Percentiles rank a stretch among this genome's conserved stretches.
These are phyloP conservation scores for Drosophila nebulosa DNA, from an alignment of 1,140 invertebrate species.

Conservation along the genomic window DNA sequence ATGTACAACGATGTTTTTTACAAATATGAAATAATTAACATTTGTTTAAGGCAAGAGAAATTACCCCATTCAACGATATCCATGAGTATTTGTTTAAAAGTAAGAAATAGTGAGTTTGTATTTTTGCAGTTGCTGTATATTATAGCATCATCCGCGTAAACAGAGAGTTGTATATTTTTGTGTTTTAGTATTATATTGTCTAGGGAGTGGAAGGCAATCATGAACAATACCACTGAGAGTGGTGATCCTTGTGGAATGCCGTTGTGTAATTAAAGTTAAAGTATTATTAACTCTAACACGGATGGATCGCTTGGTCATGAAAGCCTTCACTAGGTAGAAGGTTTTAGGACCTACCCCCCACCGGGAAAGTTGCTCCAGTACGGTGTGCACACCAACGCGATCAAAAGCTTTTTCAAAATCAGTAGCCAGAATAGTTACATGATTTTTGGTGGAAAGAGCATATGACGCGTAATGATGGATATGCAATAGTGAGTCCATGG, in stretches of 20 bases:
- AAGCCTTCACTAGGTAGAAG: conserved; percentile 4
- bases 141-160: conserved; percentile 20
- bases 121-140: conserved; percentile 20
- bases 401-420: not conserved
- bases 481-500: no score
- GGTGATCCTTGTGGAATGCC: not conserved
- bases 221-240: conserved; percentile 19
- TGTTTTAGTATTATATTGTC: conserved; percentile 17
- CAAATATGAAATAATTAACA: not conserved
- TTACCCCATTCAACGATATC: no score
- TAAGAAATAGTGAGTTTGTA: not conserved
- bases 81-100: not conserved
- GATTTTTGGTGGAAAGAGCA: no score
- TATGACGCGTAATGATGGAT: no score
- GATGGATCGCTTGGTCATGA: not conserved
- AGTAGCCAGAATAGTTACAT: no score
- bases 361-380: no score
- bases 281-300: conserved; percentile 4
- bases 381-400: conserved; percentile 12
- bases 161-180: conserved; percentile 1
- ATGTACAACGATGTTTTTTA: conserved; percentile 1
- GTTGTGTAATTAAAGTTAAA: not conserved
- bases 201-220: conserved; percentile 18
- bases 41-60: no score
- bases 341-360: no score